These are phyloP conservation scores for Pristionchus pacificus DNA, from an alignment of 1,140 invertebrate genomes.

Conservation along the genomic window DNA sequence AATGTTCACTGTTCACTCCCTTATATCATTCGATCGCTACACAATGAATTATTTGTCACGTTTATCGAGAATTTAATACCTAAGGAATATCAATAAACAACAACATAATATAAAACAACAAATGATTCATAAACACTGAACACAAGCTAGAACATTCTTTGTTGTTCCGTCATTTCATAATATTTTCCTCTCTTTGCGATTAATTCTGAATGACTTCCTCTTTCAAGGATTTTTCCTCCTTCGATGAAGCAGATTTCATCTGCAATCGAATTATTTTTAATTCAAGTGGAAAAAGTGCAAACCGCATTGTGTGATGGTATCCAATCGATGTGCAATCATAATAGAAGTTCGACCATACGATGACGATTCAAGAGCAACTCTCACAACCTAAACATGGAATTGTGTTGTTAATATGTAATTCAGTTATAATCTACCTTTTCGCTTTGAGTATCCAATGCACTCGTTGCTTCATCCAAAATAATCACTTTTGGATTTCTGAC, in stretches of 20 bases:
- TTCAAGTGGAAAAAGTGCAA: too few relatives aligned
- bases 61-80: too few relatives aligned
- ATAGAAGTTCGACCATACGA: constrained; percentile 83
- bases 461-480: constrained; percentile 64
- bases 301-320: constrained; percentile 70
- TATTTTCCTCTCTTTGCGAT: constrained; percentile 15
- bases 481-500: constrained; percentile 59
- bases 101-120: too few relatives aligned
- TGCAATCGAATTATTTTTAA: background rate
- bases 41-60: too few relatives aligned
- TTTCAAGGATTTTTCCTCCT: constrained; percentile 17
- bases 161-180: constrained; percentile 15
- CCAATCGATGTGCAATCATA: constrained; percentile 87
- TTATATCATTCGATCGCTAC: too few relatives aligned
- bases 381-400: constrained; percentile 57
- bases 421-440: constrained; percentile 69
- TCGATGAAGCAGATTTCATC: constrained; percentile 26
- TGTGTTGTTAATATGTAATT: background rate
- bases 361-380: constrained; percentile 75
- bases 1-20: too few relatives aligned
- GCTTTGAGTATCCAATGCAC: constrained; percentile 89
- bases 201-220: constrained; percentile 19
- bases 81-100: too few relatives aligned
- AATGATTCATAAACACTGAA: too few relatives aligned
- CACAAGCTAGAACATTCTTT: constrained; percentile 5